Evolutionary conservation across 2,797 vertebrate genomes (phyloP), one percentile per base, ranked within the genome.

Genomic region (Spizella passerina): DNA sequence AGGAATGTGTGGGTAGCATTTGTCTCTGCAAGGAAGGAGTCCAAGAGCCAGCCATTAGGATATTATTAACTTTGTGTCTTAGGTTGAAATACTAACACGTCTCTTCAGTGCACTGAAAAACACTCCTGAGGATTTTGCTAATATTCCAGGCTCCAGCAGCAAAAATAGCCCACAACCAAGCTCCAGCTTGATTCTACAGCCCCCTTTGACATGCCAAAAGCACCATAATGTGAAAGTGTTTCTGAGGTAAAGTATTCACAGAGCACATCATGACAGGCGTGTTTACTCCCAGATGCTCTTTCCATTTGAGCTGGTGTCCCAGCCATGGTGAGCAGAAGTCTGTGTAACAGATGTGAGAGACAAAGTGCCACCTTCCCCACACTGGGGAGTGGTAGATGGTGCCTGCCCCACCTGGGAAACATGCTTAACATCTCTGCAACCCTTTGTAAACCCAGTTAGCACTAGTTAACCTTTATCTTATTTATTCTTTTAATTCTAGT

Each of bases 1-100:
- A 95, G 82, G 95, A 93, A 91, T 72, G 86, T 76, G 94, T 78
- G 94, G 91, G 90, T 86, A 85, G 63, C 65, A 59, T 86, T 94
- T 92, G 57, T 65, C 82, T 92, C 56, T 2, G 6, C 0, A 1
- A 93, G 79, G 27, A 87, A 38, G 16, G 68, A 95, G 61, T 81
- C 81, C 88, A 81, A 78, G 82, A 93, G 50, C 39, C 80, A 90
- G 16, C 27, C 65, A 29, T 55, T 71, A 88, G 47, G 72, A 59
- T 89, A 78, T 86, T 78, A 64, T 71, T 89, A 92, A 84, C 34
- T 14, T 66, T 59, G 26, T 75, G 55, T 86, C 86, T 87, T 34
- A 70, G 66, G 90, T 6, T 90, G 73, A 94, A 92, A 71, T 65
- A 71, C 60, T 57, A 87, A 38, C 71, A 16, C 20, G 49, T 36